phyloP scores from a whole-genome alignment of 2,797 vertebrate species.

The Craterocephalus amniculus region DNA sequence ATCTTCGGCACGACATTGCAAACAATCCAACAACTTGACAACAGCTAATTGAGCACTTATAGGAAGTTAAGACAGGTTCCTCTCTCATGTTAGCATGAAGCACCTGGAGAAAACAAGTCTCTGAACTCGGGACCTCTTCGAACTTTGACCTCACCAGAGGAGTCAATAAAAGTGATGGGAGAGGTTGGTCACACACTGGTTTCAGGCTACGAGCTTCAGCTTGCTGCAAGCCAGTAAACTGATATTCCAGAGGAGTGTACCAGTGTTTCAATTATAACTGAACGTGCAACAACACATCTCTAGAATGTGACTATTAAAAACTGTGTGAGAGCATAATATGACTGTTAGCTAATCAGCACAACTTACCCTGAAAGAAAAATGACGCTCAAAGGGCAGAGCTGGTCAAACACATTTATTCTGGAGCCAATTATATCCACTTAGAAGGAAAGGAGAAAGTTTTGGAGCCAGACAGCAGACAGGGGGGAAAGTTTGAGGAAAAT shows the following conservation, averaged over 20 bases:
- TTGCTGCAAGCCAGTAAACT: not conserved
- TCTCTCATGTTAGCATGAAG: constrained; percentile 11
- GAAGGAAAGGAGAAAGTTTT: not conserved
- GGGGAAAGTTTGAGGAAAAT: not conserved
- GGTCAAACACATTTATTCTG: not conserved
- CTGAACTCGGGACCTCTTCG: constrained; percentile 51
- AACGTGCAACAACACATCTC: not conserved
- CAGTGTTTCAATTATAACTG: not conserved
- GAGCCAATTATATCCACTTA: not conserved
- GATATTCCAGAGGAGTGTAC: constrained; percentile 16
- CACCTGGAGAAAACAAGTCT: constrained; percentile 26
- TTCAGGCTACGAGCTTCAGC: not conserved
- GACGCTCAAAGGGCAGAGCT: not conserved
- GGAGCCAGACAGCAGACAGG: not conserved
- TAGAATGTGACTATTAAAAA: not conserved
- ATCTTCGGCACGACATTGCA: not conserved
- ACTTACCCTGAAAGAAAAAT: not conserved
- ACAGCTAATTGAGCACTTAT: not conserved
- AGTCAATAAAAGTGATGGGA: constrained; percentile 40
- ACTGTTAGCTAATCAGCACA: not conserved
- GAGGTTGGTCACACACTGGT: constrained; percentile 29
- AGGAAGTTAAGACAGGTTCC: not conserved
- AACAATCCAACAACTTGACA: not conserved
- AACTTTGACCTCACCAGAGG: constrained; percentile 52
- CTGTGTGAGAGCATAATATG: not conserved